phyloP scores from a whole-genome alignment of 2,113 vertebrate genomes.

The Hippopotamus amphibius region DNA sequence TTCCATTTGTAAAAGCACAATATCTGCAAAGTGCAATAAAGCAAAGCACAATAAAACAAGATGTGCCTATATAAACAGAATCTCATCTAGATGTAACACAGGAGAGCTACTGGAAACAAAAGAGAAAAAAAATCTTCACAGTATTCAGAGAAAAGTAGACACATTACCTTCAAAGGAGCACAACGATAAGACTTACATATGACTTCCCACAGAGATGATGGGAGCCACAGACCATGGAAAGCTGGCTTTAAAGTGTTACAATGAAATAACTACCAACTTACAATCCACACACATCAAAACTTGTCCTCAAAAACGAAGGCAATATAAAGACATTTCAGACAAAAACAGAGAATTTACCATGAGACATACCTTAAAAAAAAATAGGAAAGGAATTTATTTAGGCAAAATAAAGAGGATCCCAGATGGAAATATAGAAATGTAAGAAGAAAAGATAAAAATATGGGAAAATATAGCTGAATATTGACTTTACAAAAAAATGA shows the following conservation, averaged over 20 bases:
- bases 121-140: not conserved
- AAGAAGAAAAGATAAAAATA: not conserved
- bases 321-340: not conserved
- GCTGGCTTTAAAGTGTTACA: not conserved
- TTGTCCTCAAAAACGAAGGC: not conserved
- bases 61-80: not conserved
- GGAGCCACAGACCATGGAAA: not conserved
- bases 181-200: not conserved
- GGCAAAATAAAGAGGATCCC: not conserved
- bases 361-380: not conserved
- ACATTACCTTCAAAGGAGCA: not conserved
- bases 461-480: not conserved
- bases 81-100: not conserved
- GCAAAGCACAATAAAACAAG: too few species aligned
- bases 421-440: not conserved
- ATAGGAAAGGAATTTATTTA: not conserved
- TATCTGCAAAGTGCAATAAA: too few species aligned
- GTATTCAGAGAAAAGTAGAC: not conserved
- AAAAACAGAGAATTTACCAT: not conserved
- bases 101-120: slow-evolving; percentile 14
- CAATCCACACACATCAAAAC: not conserved
- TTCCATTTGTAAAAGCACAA: too few species aligned
- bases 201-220: not conserved
- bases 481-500: not conserved
- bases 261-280: not conserved